phyloP scores from a whole-genome alignment of 2,113 vertebrate species.

The Oenanthe oenanthe region DNA sequence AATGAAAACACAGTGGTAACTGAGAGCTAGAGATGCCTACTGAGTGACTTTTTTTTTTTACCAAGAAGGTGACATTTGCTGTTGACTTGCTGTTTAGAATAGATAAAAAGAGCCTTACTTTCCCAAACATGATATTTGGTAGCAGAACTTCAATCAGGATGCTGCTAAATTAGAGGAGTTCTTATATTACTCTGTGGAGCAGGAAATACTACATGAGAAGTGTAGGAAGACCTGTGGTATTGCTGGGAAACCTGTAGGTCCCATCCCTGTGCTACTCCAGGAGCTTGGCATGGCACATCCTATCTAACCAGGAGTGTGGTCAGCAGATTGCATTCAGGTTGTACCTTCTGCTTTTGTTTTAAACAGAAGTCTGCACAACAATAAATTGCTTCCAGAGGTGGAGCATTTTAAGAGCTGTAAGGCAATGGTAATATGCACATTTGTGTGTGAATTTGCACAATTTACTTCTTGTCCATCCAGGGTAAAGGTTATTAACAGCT shows the following conservation, averaged over 20 bases:
- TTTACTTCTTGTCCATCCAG: background rate
- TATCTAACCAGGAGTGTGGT: background rate
- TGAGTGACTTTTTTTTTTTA: background rate
- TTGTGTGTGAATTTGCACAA: background rate
- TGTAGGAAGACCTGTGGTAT: fast-evolving
- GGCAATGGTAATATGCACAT: background rate
- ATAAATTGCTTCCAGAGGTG: background rate
- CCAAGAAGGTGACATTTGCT: background rate
- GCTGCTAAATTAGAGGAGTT: background rate
- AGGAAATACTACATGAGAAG: background rate
- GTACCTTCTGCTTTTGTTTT: background rate
- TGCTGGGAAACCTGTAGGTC: background rate
- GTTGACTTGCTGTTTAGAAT: background rate
- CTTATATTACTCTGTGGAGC: background rate
- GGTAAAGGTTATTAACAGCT: background rate
- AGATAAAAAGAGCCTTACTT: background rate
- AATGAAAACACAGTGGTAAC: background rate
- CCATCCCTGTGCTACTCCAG: background rate
- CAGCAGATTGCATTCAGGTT: background rate
- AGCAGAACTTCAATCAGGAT: background rate
- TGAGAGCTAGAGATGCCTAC: background rate
- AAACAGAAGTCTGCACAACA: background rate
- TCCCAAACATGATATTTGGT: background rate
- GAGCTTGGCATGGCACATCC: fast-evolving
- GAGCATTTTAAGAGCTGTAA: background rate